phyloP scores from a whole-genome alignment of 2,113 vertebrate genomes.

The Astatoreochromis straeleni region DNA sequence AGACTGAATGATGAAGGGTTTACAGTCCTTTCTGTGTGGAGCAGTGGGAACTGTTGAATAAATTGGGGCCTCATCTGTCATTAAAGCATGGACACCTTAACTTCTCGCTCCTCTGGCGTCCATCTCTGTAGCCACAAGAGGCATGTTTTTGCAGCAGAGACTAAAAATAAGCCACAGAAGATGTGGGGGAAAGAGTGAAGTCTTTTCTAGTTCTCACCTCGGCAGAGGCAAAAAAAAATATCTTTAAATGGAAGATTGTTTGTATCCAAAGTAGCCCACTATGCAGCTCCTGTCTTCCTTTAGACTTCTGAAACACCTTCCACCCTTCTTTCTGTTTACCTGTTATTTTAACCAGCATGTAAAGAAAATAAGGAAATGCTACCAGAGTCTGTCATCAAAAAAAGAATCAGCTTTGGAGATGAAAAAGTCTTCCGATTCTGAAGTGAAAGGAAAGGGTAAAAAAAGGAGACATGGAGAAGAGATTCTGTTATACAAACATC shows the following conservation, averaged over 20 bases:
- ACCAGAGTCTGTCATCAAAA: background rate
- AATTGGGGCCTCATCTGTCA: background rate
- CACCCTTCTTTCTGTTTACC: background rate
- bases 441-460: background rate
- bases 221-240: background rate
- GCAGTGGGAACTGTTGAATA: constrained; percentile 1
- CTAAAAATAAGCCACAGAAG: background rate
- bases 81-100: constrained; percentile 42
- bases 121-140: constrained; percentile 16
- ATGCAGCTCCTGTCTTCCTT: constrained; percentile 61
- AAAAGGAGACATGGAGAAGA: background rate
- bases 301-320: constrained; percentile 14
- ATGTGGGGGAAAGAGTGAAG: background rate
- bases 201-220: background rate
- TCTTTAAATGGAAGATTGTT: background rate
- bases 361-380: background rate
- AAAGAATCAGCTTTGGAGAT: background rate
- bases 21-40: constrained; percentile 17
- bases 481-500: background rate
- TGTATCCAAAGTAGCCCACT: constrained; percentile 31
- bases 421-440: constrained; percentile 12
- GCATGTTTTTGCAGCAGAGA: constrained; percentile 18
- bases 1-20: constrained; percentile 25
- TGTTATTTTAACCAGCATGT: constrained; percentile 13
- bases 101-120: background rate